Evolutionary conservation across 2,113 vertebrate genomes (phyloP), one percentile per base, ranked within the genome.

Genomic region (human (Homo sapiens)): DNA sequence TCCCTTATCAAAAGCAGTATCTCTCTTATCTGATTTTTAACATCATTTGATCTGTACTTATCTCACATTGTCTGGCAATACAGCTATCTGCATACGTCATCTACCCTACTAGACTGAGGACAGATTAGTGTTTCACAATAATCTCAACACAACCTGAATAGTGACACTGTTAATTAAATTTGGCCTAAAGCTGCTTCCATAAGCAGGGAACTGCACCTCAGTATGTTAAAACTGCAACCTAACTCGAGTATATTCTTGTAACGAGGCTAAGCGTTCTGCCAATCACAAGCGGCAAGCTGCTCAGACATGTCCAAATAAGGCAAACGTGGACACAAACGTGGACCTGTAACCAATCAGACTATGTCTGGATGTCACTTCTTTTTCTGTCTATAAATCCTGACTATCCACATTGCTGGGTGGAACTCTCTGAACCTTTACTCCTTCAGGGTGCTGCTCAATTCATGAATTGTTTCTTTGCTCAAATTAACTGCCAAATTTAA

Each of bases 131-230:
- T 90, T 92, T 96, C n/a, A 82, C 73, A 90, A 79, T 76, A 78
- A 80, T 90, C n/a, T 89, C 80, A 78, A 95, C 48, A 97, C 14
- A 90, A 83, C 18, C 59, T 85, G 16, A 22, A 35, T 18, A 95
- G 43, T 1, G 43, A 78, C 9, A 83, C 10, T 32, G 13, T 75
- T 76, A 76, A 76, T 45, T 76, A 76, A 45, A 76, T 76, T 76
- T 76, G 75, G 75, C 27, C 43, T 48, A 76, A 75, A 18, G 25
- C 43, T 76, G 43, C 75, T 45, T 48, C 43, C 45, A 43, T 32
- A 48, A 75, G 23, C 40, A 45, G 40, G 23, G n/a, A 73, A 73
- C 20, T 73, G n/a, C 70, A 73, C 20, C 38, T 73, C 38, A 13
- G 70, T 40, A 73, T 40, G 20, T 27, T 64, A 64, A 48, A 78